These are phyloP conservation scores for Sorex fumeus DNA, from an alignment of 2,113 vertebrate species.

Conservation along the genomic window DNA sequence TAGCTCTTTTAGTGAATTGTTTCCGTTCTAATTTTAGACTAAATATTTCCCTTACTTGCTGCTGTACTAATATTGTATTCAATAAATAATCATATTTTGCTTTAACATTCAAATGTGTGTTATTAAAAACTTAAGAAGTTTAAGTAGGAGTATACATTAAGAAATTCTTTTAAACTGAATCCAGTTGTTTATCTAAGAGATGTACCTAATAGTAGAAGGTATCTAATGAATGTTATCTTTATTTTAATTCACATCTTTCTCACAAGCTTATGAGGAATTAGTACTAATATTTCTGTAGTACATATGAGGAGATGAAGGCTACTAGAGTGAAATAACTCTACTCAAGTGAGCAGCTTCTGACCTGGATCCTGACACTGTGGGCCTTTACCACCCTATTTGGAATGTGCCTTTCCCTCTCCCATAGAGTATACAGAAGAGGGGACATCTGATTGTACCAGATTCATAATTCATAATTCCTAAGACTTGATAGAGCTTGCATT, in stretches of 20 bases:
- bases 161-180: constrained; percentile 43
- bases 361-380: not conserved
- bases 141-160: not conserved
- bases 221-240: not conserved
- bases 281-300: not conserved
- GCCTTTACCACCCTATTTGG: not conserved
- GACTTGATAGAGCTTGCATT: not conserved
- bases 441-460: not conserved
- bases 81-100: constrained; percentile 15
- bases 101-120: not conserved
- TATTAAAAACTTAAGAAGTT: constrained; percentile 7
- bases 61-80: not conserved
- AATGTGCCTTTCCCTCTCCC: not conserved
- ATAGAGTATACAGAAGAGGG: not conserved
- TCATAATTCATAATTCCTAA: not conserved
- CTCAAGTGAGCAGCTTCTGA: not conserved
- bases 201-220: not conserved
- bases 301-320: not conserved
- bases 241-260: constrained; percentile 48
- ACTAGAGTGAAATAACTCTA: not conserved
- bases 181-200: not conserved
- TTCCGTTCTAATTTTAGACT: constrained; percentile 33
- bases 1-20: not conserved
- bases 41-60: not conserved
- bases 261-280: not conserved